Conservation (phyloP, 2,888 invertebrate genomes). For the Trachelus tabidus region DNA sequence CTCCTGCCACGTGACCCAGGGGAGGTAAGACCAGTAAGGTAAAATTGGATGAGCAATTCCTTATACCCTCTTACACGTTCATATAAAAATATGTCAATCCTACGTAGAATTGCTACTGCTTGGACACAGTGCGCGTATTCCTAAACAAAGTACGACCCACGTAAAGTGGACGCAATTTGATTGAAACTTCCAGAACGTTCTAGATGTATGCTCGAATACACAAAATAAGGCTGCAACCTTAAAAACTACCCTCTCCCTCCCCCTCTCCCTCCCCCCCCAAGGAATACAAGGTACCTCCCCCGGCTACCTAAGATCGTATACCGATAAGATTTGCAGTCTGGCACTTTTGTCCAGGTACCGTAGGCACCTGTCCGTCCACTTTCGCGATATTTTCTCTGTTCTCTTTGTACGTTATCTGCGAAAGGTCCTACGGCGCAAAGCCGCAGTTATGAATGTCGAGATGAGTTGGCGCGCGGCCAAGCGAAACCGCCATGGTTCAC, state of each 20-base stretch:
- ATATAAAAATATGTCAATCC: not conserved
- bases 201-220: too few relatives aligned
- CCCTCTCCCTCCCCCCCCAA: rapidly evolving
- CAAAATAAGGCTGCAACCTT: too few relatives aligned
- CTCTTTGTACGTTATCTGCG: slow-evolving; percentile 1
- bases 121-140: not conserved
- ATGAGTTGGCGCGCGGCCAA: slow-evolving; percentile 51
- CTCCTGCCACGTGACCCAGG: not conserved
- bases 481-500: slow-evolving; percentile 26
- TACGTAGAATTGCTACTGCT: not conserved
- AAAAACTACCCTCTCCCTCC: too few relatives aligned
- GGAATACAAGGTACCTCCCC: too few relatives aligned
- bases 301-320: not conserved
- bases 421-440: slow-evolving; percentile 15
- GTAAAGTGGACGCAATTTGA: not conserved
- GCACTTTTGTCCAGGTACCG: not conserved
- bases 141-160: not conserved
- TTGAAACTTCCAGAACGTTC: not conserved
- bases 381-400: not conserved
- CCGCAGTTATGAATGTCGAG: slow-evolving; percentile 58
- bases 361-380: not conserved
- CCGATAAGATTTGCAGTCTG: not conserved
- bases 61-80: not conserved
- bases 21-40: not conserved
- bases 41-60: not conserved